Evolutionary conservation across 2,113 vertebrate genomes (phyloP).

Genomic region (Tragelaphus scriptus): DNA sequence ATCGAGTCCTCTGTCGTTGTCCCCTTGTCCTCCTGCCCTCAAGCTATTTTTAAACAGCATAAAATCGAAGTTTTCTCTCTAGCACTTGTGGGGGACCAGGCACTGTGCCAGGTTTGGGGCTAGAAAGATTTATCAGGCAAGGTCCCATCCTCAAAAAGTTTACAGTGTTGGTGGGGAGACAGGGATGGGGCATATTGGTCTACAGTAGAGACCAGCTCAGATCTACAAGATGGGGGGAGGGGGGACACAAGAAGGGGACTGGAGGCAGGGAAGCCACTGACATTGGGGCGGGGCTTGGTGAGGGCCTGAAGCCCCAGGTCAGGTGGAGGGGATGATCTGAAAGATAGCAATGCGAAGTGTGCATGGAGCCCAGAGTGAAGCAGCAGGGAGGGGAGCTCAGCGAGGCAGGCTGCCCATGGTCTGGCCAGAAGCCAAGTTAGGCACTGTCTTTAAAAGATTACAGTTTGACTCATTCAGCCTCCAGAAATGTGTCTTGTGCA

Average conservation of each 20-base stretch:
- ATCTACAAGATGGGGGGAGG: neutral
- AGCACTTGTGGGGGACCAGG: no score
- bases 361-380: neutral
- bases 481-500: neutral
- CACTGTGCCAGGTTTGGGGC: neutral
- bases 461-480: neutral
- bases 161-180: neutral
- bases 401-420: neutral
- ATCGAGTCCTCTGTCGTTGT: neutral
- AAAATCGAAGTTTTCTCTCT: neutral
- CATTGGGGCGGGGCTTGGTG: accelerated
- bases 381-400: neutral
- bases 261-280: neutral
- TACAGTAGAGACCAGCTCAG: neutral
- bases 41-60: neutral
- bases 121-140: neutral
- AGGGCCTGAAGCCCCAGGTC: neutral
- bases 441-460: neutral
- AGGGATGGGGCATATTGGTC: neutral
- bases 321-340: neutral
- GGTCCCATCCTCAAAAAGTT: neutral
- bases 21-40: neutral
- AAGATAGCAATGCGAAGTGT: neutral
- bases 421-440: neutral
- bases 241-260: neutral